Evolutionary conservation across 2,888 invertebrate genomes (phyloP), one percentile per base, ranked within the genome.

Genomic region (Thumatha senex): DNA sequence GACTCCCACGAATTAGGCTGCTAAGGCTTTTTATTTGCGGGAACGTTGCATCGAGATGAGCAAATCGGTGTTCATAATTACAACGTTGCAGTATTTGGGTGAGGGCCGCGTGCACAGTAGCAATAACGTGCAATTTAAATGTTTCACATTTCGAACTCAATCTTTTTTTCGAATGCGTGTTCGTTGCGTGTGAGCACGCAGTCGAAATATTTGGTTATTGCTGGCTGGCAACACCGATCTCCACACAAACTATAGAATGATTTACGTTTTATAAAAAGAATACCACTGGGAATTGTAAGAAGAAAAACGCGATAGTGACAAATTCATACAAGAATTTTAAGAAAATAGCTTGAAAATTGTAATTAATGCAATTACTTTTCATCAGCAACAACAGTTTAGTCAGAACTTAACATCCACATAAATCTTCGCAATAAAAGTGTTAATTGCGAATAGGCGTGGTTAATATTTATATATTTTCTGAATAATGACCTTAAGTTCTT

Each of bases 71-170:
- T 69, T 67, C 78, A 79, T 90, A 89, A 91, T 91, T 86, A 89
- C 84, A 88, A 82, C 81, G 72, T 72, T 68, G 71, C 66, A 84
- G 82, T 88, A 90, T 90, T 89, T 84, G 85, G 77, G 74, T 76
- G 75, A 81, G 75, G 72, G 74, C 78, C 82, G 84, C 84, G 83
- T 84, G 89, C 89, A 90, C 91, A 80, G 91, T 91, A 91, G 91
- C 91, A 82, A 81, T 82, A 87, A 87, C 86, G 80, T 86, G 83
- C 84, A 90, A 91, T 91, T 90, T 91, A 91, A 91, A 91, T 91
- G 86, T 84, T 91, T 90, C 84, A 80, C 84, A 91, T 91, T 86
- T 89, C 84, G 80, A 86, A 84, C 76, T 67, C 74, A 71, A 55
- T 55, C 50, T 55, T 63, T 69, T 64, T 61, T 59, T 53, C 48